Evolutionary conservation across 2,888 invertebrate genomes (phyloP).

Genomic region (Calliphora vomitoria): DNA sequence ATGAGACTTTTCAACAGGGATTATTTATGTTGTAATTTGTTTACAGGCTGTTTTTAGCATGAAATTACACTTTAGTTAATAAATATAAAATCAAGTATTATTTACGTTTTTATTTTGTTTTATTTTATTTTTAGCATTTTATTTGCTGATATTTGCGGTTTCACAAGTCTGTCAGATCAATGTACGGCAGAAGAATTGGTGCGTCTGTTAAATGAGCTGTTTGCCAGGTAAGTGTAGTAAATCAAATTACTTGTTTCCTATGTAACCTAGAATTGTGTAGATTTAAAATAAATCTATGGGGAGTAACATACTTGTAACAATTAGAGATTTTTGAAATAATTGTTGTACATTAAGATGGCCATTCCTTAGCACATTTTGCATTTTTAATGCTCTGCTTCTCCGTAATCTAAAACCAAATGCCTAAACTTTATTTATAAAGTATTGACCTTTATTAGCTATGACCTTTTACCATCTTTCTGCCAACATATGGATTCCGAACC

Average conservation of each 20-base stretch:
- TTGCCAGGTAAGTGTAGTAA: constrained; percentile 89
- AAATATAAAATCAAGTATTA: not conserved
- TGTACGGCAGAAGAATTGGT: constrained; percentile 97
- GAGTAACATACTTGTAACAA: not conserved
- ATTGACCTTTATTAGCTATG: too few species aligned
- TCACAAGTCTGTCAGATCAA: constrained; percentile 95
- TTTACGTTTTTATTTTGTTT: not conserved
- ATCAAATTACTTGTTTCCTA: not conserved
- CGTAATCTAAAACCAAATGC: too few species aligned
- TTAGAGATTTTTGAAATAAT: not conserved
- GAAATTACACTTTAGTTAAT: not conserved
- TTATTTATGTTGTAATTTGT: not conserved
- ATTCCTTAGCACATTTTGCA: too few species aligned
- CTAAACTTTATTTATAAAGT: too few species aligned
- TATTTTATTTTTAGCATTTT: constrained; percentile 88
- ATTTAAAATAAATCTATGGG: not conserved
- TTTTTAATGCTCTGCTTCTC: too few species aligned
- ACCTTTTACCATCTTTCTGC: too few species aligned
- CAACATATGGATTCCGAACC: too few species aligned
- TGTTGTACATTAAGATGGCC: not conserved
- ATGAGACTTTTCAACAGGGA: not conserved
- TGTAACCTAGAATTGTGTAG: not conserved
- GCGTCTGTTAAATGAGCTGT: constrained; percentile 94
- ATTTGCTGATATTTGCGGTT: constrained; percentile 97
- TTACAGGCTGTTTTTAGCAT: not conserved